phyloP scores from a whole-genome alignment of 1,140 invertebrate genomes.

The Holcopasites calliopsidis region DNA sequence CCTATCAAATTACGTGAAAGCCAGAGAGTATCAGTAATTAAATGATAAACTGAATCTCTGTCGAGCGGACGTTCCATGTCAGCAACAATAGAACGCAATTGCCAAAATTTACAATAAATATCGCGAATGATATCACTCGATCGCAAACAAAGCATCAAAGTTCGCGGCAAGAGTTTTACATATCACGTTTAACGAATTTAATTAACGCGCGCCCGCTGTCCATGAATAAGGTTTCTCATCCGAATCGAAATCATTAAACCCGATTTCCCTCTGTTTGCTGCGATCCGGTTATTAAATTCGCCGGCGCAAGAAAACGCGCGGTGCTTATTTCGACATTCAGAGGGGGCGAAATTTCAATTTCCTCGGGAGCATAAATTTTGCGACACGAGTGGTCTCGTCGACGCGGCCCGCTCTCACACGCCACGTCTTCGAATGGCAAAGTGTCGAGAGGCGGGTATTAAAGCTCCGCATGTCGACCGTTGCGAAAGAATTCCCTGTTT shows the following conservation, averaged over 20 bases:
- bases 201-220: not conserved
- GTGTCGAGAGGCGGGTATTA: slow-evolving; percentile 30
- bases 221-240: not conserved
- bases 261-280: not conserved
- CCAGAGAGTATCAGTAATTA: no score
- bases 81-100: no score
- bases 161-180: not conserved
- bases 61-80: no score
- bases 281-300: slow-evolving; percentile 5
- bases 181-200: not conserved
- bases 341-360: slow-evolving; percentile 43
- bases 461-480: not conserved
- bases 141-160: no score
- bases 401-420: not conserved
- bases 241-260: not conserved
- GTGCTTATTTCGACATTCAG: slow-evolving; percentile 29
- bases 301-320: not conserved
- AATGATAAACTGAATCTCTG: no score
- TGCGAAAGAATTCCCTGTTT: slow-evolving; percentile 18
- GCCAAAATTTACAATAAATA: no score
- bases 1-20: no score
- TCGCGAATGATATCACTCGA: no score
- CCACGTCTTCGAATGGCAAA: slow-evolving; percentile 15
- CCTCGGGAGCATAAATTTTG: slow-evolving; percentile 28
- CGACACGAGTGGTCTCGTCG: not conserved